Evolutionary conservation across 2,888 invertebrate genomes (phyloP).

Genomic region (Euplagia quadripunctaria): DNA sequence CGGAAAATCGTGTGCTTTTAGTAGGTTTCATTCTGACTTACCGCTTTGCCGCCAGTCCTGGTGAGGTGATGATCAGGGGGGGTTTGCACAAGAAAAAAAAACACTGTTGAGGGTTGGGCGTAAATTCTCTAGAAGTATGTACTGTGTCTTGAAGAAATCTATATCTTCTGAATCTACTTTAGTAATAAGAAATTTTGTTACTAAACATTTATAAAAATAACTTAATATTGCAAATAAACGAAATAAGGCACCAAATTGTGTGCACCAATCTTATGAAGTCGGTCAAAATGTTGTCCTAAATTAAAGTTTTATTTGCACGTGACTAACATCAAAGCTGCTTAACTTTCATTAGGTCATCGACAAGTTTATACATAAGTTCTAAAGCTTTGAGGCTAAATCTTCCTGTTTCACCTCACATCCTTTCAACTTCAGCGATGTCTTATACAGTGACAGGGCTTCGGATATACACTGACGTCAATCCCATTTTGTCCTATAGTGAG

Average conservation of each 20-base stretch:
- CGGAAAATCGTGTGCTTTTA: no score
- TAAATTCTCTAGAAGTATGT: no score
- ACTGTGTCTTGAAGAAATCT: not conserved
- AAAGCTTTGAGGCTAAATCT: slow-evolving; percentile 8
- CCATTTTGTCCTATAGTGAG: not conserved
- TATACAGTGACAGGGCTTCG: slow-evolving; percentile 4
- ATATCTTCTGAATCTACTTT: no score
- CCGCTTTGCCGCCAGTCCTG: no score
- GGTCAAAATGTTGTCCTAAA: not conserved
- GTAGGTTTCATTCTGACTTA: no score
- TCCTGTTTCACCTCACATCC: slow-evolving; percentile 11
- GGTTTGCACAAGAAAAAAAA: no score
- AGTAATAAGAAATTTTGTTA: not conserved
- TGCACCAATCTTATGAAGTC: not conserved
- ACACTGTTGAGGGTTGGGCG: no score
- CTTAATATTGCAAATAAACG: not conserved
- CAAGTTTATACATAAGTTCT: slow-evolving; percentile 11
- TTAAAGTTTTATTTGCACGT: not conserved
- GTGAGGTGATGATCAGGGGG: no score
- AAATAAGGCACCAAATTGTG: not conserved
- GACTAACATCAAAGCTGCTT: not conserved
- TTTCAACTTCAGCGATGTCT: slow-evolving; percentile 3
- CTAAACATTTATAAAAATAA: not conserved
- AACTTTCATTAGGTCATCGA: slow-evolving; percentile 12
- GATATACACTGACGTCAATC: slow-evolving; percentile 1